Evolutionary conservation across 2,888 invertebrate species (phyloP).

Genomic region (Amorpha juglandis): DNA sequence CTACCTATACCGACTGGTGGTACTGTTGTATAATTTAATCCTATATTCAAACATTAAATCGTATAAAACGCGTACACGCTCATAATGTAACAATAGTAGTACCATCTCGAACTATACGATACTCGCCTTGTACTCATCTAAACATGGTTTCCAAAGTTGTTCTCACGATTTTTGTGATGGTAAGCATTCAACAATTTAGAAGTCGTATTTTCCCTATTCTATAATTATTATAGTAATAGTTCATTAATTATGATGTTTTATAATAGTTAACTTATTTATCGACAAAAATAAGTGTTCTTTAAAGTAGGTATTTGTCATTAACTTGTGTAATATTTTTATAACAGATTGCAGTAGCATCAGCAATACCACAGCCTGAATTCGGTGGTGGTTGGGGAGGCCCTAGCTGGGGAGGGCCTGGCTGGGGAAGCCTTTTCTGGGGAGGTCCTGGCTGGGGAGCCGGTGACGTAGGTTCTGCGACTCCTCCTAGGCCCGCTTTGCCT

Average conservation of each 20-base stretch:
- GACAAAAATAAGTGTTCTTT: not conserved
- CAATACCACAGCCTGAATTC: constrained; percentile 54
- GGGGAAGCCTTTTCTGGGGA: not conserved
- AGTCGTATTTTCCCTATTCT: not conserved
- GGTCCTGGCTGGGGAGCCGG: constrained; percentile 38
- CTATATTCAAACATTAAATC: constrained; percentile 53
- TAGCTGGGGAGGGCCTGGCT: not conserved
- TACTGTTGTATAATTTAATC: constrained; percentile 53
- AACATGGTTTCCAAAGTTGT: constrained; percentile 70
- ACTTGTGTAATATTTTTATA: constrained; percentile 29
- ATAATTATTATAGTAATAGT: not conserved
- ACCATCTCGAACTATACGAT: constrained; percentile 7
- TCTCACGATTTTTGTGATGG: constrained; percentile 63
- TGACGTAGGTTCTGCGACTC: constrained; percentile 68
- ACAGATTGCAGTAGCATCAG: constrained; percentile 61
- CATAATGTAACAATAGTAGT: constrained; percentile 16
- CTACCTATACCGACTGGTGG: constrained; percentile 45
- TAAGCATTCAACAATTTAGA: constrained; percentile 51
- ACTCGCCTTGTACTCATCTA: constrained; percentile 31
- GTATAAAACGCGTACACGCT: constrained; percentile 60
- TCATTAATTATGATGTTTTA: too few relatives aligned
- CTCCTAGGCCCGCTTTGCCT: constrained; percentile 68
- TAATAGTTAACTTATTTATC: too few relatives aligned
- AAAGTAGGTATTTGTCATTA: constrained; percentile 9
- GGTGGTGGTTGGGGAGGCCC: constrained; percentile 31